These are phyloP conservation scores for Craniophora ligustri DNA, from an alignment of 2,888 invertebrate species.

Conservation along the genomic window DNA sequence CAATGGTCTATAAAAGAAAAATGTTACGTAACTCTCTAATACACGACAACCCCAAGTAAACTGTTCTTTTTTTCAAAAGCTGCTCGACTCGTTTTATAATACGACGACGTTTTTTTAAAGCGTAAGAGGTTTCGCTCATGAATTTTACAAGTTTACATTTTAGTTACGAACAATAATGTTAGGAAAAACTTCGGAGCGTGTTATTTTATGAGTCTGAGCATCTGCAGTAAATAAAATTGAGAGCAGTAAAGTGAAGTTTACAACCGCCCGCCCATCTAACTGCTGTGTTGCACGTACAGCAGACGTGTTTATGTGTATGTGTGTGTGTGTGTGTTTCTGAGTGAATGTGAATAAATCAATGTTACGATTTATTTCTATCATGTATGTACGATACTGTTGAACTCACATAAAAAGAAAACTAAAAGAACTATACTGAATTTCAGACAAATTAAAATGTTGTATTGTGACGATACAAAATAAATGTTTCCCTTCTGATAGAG, in stretches of 20 bases:
- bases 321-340: neutral
- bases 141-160: conserved; percentile 39
- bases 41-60: neutral
- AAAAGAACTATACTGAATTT: no score
- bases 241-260: conserved; percentile 49
- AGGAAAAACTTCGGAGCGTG: conserved; percentile 31
- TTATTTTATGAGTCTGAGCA: conserved; percentile 46
- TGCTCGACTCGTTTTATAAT: neutral
- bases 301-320: neutral
- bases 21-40: no score
- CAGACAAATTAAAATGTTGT: no score
- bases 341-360: neutral
- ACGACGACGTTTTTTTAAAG: neutral
- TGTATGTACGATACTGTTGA: neutral
- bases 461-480: no score
- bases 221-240: conserved; percentile 47
- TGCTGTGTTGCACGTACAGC: conserved; percentile 7
- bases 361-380: neutral
- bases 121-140: conserved; percentile 18
- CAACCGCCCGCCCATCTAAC: conserved; percentile 28
- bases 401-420: no score
- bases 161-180: conserved; percentile 43
- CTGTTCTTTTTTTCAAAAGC: neutral
- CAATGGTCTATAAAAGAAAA: no score
- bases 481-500: no score